A percentile compares a stretch with the other conserved stretches of the same genome.
Conservation (phyloP, 2,797 vertebrate genomes). For the Pteropus rufus region DNA sequence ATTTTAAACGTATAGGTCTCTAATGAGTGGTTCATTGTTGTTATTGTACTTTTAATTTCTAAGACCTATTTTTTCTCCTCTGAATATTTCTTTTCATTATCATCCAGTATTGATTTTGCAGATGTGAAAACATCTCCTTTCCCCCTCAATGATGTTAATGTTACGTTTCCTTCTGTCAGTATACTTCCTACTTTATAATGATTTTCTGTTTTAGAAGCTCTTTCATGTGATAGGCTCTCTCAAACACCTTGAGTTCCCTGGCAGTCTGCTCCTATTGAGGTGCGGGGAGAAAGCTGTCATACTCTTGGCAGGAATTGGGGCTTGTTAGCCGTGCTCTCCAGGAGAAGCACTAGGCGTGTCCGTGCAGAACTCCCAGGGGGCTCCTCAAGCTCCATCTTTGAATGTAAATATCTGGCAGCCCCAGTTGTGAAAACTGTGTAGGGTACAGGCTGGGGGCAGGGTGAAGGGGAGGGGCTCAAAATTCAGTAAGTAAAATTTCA, state of each 20-base stretch:
- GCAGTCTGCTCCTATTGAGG: not conserved
- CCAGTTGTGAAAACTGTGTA: not conserved
- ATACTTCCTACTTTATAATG: not conserved
- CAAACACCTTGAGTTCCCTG: not conserved
- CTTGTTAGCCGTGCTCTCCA: not conserved
- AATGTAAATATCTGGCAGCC: not conserved
- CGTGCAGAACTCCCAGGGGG: not conserved
- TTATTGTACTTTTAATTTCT: not conserved
- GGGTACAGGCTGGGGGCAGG: not conserved
- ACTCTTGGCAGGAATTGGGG: not conserved
- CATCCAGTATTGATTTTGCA: not conserved
- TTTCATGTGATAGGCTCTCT: not conserved
- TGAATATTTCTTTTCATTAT: not conserved
- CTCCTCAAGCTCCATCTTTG: not conserved
- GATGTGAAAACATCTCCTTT: not conserved
- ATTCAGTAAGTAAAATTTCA: not conserved
- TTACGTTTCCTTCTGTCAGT: not conserved
- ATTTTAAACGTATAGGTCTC: not conserved
- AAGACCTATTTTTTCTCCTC: not conserved
- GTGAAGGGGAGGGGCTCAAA: not conserved
- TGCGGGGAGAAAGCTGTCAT: rapidly evolving
- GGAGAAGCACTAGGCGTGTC: not conserved
- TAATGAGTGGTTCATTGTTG: not conserved
- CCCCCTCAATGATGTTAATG: not conserved
- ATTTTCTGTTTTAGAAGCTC: not conserved